Conservation (phyloP, 2,113 vertebrate species). For the Eulemur rufifrons region DNA sequence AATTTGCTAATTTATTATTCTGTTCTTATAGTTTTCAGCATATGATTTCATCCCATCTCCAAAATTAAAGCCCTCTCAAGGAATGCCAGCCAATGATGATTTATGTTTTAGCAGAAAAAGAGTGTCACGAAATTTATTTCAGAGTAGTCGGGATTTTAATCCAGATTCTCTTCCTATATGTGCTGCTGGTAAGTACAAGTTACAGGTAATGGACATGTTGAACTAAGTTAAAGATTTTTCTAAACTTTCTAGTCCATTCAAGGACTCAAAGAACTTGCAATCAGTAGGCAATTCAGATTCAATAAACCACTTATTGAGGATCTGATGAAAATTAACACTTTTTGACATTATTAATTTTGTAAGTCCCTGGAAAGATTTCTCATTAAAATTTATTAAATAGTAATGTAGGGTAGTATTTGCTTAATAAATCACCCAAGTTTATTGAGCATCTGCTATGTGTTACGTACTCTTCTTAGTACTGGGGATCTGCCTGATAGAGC, state of each 20-base stretch:
- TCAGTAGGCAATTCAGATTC: neutral
- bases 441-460: neutral
- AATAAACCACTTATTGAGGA: constrained; percentile 45
- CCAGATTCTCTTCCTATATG: constrained; percentile 60
- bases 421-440: neutral
- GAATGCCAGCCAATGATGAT: constrained; percentile 73
- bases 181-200: constrained; percentile 81
- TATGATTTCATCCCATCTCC: constrained; percentile 78
- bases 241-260: neutral
- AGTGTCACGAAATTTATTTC: constrained; percentile 67
- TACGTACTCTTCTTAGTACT: neutral
- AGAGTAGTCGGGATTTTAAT: constrained; percentile 70
- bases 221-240: neutral
- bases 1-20: constrained; percentile 52
- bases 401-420: neutral
- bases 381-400: neutral
- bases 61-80: constrained; percentile 72
- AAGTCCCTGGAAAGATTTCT: neutral
- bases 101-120: constrained; percentile 79
- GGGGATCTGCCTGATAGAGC: neutral
- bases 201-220: neutral
- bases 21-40: constrained; percentile 76
- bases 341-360: neutral
- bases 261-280: neutral
- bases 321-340: neutral